Evolutionary conservation across 2,797 vertebrate species (phyloP).

Genomic region (Malurus leucopterus): DNA sequence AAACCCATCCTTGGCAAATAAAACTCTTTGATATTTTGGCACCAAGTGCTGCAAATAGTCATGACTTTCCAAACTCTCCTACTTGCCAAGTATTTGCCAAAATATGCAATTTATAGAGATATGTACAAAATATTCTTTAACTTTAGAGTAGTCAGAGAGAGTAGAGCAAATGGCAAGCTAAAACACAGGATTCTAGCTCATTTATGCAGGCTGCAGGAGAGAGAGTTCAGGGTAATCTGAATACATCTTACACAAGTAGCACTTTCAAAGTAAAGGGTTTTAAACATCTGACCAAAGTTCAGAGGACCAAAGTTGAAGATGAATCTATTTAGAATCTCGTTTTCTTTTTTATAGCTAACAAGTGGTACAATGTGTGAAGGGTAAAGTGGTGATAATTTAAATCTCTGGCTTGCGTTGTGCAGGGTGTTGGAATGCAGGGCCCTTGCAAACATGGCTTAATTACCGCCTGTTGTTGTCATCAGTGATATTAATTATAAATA

Average conservation of each 20-base stretch:
- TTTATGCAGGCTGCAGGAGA: not conserved
- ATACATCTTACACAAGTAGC: not conserved
- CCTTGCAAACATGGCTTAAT: not conserved
- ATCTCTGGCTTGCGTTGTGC: not conserved
- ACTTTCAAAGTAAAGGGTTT: not conserved
- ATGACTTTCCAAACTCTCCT: not conserved
- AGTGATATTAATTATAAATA: not conserved
- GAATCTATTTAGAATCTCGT: not conserved
- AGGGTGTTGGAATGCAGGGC: not conserved
- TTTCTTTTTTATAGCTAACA: not conserved
- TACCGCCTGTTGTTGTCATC: not conserved
- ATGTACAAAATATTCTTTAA: not conserved
- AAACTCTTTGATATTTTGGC: not conserved
- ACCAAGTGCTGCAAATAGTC: not conserved
- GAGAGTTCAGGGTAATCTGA: not conserved
- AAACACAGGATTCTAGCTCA: not conserved
- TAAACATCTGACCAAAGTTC: not conserved
- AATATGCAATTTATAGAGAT: not conserved
- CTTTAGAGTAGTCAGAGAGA: not conserved
- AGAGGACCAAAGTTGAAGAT: not conserved
- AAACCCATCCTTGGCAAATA: not conserved
- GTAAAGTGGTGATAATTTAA: not conserved
- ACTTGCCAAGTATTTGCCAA: not conserved
- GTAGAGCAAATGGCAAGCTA: not conserved
- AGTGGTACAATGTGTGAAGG: rapidly evolving